Base-by-base conservation (phyloP, 1,140 invertebrate genomes). In the Sitodiplosis mosellana region DNA sequence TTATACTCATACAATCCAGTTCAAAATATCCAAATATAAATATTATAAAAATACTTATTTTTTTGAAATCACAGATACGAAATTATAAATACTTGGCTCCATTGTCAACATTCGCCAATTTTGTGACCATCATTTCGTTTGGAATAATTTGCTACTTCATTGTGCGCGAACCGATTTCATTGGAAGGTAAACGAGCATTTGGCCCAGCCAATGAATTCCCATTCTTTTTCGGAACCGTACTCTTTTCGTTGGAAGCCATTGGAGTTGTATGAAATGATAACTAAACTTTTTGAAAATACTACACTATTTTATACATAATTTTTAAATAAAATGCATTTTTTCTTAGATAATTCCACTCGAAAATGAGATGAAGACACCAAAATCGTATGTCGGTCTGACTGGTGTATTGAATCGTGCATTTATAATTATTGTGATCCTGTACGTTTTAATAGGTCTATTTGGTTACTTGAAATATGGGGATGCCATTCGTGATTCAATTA, bases 181-280 rank as follows among this genome's bases (percentile, higher is more conserved):
- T 73, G 14, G 66, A 71, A 15, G 59, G 66, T 41, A 66, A 66
- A 42, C 59, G 66, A 33, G 51, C 68, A 1, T 52, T 75, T 42
- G 75, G 73, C 21, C 52, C 68, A 2, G 51, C 69, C 0, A 43
- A 59, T 48, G 63, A 72, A 45, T 78, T 80, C 57, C 76, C 80
- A 0, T 67, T 87, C 0, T 89, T 81, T 54, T 86, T 93, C 61
- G 88, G 88, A 1, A 91, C 85, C 0, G 83, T 83, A 0, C 67
- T 94, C 3, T 94, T 90, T 67, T 83, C 88, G 0, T 69, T 92
- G 44, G 88, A 91, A 63, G 88, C 88, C 14, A 88, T 93, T 33
- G 84, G 83, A 21, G 80, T 87, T 63, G 82, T 87, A 59, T 76
- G 33, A 48, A 46, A 5, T 14, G 8, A n/a, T 22, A n/a, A 33